A percentile compares a stretch with the other conserved stretches of the same genome.
phyloP scores from a whole-genome alignment of 1,140 invertebrate species.

The Pygmarrhopalites habei region DNA sequence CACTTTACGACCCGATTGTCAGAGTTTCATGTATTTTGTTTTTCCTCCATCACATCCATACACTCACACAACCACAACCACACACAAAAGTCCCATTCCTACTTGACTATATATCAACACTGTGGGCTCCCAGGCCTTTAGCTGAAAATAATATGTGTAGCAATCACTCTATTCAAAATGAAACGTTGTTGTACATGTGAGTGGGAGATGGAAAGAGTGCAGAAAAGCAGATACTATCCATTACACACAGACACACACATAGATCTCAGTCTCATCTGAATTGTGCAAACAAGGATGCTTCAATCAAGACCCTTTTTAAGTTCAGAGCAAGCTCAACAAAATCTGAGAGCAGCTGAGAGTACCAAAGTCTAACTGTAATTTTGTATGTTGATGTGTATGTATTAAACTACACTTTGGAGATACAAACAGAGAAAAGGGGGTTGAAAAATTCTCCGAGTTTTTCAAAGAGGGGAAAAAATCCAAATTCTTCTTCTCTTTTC shows the following conservation, averaged over 20 bases:
- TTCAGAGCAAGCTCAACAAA: neutral
- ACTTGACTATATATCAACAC: too few species aligned
- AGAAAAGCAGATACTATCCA: too few species aligned
- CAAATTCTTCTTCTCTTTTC: neutral
- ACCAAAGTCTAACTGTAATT: neutral
- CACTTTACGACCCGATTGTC: conserved; percentile 1
- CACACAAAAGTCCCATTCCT: neutral
- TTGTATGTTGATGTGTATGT: neutral
- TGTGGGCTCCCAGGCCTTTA: too few species aligned
- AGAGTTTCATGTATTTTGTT: neutral
- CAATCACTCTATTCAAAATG: too few species aligned
- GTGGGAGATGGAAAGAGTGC: too few species aligned
- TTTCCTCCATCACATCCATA: neutral
- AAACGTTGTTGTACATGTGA: too few species aligned
- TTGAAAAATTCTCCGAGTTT: too few species aligned
- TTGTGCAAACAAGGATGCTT: conserved; percentile 12
- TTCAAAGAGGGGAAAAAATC: neutral
- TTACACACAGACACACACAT: neutral
- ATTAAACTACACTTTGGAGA: too few species aligned
- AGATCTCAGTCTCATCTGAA: neutral
- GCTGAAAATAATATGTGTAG: too few species aligned
- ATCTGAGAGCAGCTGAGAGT: neutral
- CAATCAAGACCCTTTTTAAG: conserved; percentile 15
- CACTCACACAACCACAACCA: conserved; percentile 6
- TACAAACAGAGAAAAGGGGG: too few species aligned